These are phyloP conservation scores for Periophthalmodon schlosseri DNA, from an alignment of 2,113 vertebrate species.

Conservation along the genomic window DNA sequence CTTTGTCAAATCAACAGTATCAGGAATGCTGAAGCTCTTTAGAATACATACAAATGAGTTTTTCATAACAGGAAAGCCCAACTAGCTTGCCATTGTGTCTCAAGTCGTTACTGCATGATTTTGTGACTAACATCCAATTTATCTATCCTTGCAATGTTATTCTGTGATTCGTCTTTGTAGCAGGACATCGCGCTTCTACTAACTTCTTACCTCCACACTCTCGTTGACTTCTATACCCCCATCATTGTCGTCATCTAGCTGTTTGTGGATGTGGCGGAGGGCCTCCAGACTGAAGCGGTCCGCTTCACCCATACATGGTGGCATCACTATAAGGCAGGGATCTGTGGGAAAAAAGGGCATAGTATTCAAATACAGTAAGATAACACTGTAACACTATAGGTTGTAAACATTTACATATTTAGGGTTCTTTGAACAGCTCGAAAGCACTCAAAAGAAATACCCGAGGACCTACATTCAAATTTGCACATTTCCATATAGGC, in stretches of 20 bases:
- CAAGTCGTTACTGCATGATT: not conserved
- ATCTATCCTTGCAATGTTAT: no score
- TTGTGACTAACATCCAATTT: no score
- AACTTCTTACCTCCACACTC: slow-evolving; percentile 91
- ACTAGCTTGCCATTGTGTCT: not conserved
- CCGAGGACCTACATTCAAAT: not conserved
- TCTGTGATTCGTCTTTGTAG: not conserved
- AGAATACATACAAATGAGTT: not conserved
- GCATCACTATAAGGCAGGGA: slow-evolving; percentile 85
- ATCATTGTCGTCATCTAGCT: slow-evolving; percentile 98
- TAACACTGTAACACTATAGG: not conserved
- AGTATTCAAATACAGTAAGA: not conserved
- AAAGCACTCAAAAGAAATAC: not conserved
- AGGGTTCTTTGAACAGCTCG: not conserved
- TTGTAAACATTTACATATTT: not conserved
- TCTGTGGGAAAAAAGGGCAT: slow-evolving; percentile 71
- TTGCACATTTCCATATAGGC: not conserved
- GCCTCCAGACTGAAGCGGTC: slow-evolving; percentile 95
- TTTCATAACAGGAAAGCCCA: not conserved
- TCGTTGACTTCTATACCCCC: slow-evolving; percentile 98
- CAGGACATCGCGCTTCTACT: not conserved
- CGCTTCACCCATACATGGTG: slow-evolving; percentile 90
- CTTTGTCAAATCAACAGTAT: not conserved
- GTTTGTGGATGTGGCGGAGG: slow-evolving; percentile 95
- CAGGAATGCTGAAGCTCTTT: not conserved